These are phyloP conservation scores for Meloidogyne floridensis DNA, from an alignment of 1,140 invertebrate species.

Conservation along the genomic window DNA sequence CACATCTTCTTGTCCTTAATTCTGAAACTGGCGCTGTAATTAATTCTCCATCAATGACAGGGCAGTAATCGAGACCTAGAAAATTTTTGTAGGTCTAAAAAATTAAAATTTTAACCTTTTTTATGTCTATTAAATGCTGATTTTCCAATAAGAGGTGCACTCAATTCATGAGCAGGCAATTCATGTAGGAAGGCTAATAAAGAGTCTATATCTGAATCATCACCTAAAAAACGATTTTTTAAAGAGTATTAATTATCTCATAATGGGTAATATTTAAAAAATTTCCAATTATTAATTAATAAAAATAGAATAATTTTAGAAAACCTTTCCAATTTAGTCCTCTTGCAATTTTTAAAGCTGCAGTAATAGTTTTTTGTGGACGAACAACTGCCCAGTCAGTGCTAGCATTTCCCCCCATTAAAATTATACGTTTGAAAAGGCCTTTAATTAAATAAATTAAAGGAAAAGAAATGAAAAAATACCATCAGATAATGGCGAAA, in stretches of 20 bases:
- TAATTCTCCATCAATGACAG: constrained; percentile 48
- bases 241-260: background rate
- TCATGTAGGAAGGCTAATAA: constrained; percentile 42
- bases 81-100: background rate
- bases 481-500: constrained; percentile 46
- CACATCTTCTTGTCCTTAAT: constrained; percentile 13
- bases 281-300: background rate
- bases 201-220: constrained; percentile 28
- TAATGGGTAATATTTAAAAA: no score
- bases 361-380: constrained; percentile 32
- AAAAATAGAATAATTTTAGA: background rate
- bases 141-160: constrained; percentile 43
- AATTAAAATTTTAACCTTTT: constrained; percentile 19
- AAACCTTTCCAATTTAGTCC: constrained; percentile 47
- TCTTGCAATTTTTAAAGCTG: constrained; percentile 37
- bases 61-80: constrained; percentile 50
- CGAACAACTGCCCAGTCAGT: constrained; percentile 45
- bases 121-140: constrained; percentile 47
- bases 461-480: background rate
- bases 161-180: constrained; percentile 35
- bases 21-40: constrained; percentile 32
- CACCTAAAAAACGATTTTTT: background rate
- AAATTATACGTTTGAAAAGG: constrained; percentile 46
- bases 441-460: constrained; percentile 22
- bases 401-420: constrained; percentile 49